These are phyloP conservation scores for Fragum sueziense DNA, from an alignment of 2,888 invertebrate genomes.

Conservation along the genomic window DNA sequence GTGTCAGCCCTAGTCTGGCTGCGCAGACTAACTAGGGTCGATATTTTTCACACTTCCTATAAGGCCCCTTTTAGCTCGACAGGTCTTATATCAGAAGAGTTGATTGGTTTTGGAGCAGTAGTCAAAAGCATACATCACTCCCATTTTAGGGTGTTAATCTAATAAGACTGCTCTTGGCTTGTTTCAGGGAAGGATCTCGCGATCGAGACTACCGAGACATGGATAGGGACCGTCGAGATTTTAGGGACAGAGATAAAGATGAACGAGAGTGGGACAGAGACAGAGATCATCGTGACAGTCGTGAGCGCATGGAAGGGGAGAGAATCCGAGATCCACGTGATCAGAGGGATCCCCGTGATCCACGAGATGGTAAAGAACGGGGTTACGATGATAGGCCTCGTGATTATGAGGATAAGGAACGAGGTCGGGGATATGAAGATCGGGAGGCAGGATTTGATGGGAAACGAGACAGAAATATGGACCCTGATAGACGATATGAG, in stretches of 20 bases:
- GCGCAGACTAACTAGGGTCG: too few relatives aligned
- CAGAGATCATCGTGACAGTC: conserved; percentile 36
- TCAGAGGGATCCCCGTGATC: conserved; percentile 22
- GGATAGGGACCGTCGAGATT: conserved; percentile 53
- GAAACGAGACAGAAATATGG: conserved; percentile 51
- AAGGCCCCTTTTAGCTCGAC: too few relatives aligned
- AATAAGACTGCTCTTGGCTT: too few relatives aligned
- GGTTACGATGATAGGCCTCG: conserved; percentile 43
- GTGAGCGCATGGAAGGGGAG: conserved; percentile 45
- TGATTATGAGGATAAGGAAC: conserved; percentile 45
- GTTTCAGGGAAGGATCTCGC: conserved; percentile 54
- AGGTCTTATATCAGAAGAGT: too few relatives aligned
- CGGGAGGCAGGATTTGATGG: conserved; percentile 22
- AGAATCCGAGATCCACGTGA: conserved; percentile 47
- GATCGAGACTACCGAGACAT: conserved; percentile 51
- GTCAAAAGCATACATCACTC: too few relatives aligned
- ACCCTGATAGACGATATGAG: conserved; percentile 40
- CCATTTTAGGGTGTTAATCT: too few relatives aligned
- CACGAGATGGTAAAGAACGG: conserved; percentile 53
- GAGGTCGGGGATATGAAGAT: conserved; percentile 23
- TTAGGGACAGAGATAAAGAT: conserved; percentile 43
- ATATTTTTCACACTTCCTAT: too few relatives aligned
- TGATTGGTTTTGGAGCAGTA: too few relatives aligned
- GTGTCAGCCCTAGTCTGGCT: too few relatives aligned
- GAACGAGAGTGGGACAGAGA: conserved; percentile 49